These are phyloP conservation scores for Dermatemys mawii DNA, from an alignment of 2,113 vertebrate genomes.

Conservation along the genomic window DNA sequence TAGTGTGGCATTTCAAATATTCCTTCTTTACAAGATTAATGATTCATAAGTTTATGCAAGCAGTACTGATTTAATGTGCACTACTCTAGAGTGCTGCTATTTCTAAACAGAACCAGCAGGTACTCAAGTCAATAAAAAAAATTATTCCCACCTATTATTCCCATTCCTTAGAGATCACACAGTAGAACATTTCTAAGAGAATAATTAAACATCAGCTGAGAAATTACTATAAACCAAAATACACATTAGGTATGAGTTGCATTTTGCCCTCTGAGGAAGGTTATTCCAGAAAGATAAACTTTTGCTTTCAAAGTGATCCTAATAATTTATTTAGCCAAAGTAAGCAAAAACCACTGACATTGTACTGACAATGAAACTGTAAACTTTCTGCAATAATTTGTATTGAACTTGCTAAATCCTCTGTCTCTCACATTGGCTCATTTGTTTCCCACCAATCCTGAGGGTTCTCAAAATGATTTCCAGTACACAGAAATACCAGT, in stretches of 20 bases:
- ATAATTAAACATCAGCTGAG: not conserved
- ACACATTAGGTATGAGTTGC: not conserved
- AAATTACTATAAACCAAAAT: not conserved
- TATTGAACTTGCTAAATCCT: slow-evolving; percentile 45
- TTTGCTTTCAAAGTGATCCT: slow-evolving; percentile 25
- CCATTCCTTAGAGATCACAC: not conserved
- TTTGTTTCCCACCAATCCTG: slow-evolving; percentile 45
- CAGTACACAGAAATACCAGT: slow-evolving; percentile 43
- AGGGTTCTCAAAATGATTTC: slow-evolving; percentile 61
- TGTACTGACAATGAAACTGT: slow-evolving; percentile 40
- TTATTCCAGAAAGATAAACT: not conserved
- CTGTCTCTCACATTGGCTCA: slow-evolving; percentile 20
- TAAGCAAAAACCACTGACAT: not conserved
- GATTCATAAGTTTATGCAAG: not conserved
- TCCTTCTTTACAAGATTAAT: not conserved
- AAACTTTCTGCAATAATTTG: slow-evolving; percentile 37
- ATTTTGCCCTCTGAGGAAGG: not conserved
- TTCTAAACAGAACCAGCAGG: not conserved
- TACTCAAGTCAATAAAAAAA: not conserved
- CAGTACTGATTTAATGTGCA: not conserved
- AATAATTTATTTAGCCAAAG: not conserved
- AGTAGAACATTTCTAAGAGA: not conserved
- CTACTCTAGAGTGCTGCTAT: not conserved
- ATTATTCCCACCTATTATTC: not conserved
- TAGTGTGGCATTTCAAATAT: not conserved